These are phyloP conservation scores for Pantelozetes paolii DNA, from an alignment of 2,888 invertebrate genomes.

Conservation along the genomic window DNA sequence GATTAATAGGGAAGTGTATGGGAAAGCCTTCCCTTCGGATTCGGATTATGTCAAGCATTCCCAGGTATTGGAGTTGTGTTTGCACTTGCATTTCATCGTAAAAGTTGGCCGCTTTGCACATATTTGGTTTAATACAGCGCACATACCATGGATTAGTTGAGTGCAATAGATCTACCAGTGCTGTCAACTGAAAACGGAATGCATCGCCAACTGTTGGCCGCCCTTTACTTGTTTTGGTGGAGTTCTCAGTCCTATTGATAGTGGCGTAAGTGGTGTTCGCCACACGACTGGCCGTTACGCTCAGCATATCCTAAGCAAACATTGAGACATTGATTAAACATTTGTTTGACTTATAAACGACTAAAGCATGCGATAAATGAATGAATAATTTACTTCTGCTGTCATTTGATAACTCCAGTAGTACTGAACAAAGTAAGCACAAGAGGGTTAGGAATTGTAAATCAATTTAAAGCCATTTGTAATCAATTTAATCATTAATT, in stretches of 20 bases:
- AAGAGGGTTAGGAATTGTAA: background rate
- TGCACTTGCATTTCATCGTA: conserved; percentile 75
- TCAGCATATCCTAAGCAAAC: conserved; percentile 57
- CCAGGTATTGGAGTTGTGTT: conserved; percentile 81
- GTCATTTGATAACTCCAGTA: conserved; percentile 39
- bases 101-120: conserved; percentile 71
- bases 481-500: background rate
- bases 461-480: background rate
- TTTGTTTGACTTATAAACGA: background rate
- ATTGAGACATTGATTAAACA: background rate
- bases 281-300: conserved; percentile 54
- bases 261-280: conserved; percentile 48
- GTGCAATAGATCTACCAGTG: conserved; percentile 81
- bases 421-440: conserved; percentile 4
- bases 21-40: conserved; percentile 86
- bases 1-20: conserved; percentile 71
- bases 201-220: conserved; percentile 85
- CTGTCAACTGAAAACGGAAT: conserved; percentile 78
- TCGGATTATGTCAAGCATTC: conserved; percentile 87
- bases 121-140: conserved; percentile 86
- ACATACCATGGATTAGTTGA: conserved; percentile 89
- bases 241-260: conserved; percentile 50
- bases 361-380: background rate
- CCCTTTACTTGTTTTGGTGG: conserved; percentile 71
- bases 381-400: conserved; percentile 31